Evolutionary conservation across 2,888 invertebrate genomes (phyloP).

Genomic region (Chrysina gloriosa): DNA sequence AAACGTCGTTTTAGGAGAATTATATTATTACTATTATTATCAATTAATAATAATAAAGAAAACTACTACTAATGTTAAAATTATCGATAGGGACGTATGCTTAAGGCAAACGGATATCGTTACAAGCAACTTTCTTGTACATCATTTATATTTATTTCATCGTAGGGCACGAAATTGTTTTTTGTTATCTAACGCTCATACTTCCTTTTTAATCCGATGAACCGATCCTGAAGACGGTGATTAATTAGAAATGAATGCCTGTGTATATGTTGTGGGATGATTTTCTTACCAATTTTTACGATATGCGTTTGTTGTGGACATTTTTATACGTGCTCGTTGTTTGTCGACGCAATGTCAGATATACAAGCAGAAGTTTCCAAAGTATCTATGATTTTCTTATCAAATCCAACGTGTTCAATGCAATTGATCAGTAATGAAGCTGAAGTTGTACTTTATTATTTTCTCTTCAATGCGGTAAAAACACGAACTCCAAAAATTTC

Average conservation of each 20-base stretch:
- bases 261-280: neutral
- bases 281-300: neutral
- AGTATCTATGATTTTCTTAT: no score
- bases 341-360: neutral
- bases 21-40: constrained; percentile 20
- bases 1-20: constrained; percentile 24
- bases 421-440: no score
- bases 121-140: no score
- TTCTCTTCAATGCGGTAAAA: no score
- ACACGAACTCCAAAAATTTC: no score
- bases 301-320: neutral
- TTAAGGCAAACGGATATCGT: no score
- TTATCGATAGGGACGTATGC: neutral
- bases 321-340: neutral
- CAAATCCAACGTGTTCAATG: no score
- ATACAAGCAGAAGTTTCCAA: neutral
- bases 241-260: neutral
- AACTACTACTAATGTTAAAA: neutral
- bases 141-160: neutral
- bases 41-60: constrained; percentile 6
- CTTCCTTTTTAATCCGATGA: no score
- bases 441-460: neutral
- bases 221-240: no score
- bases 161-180: no score
- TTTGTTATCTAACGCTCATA: no score